Percentiles rank a stretch among this genome's conserved stretches.
Evolutionary conservation across 2,888 invertebrate genomes (phyloP).

Genomic region (Catocala nupta): DNA sequence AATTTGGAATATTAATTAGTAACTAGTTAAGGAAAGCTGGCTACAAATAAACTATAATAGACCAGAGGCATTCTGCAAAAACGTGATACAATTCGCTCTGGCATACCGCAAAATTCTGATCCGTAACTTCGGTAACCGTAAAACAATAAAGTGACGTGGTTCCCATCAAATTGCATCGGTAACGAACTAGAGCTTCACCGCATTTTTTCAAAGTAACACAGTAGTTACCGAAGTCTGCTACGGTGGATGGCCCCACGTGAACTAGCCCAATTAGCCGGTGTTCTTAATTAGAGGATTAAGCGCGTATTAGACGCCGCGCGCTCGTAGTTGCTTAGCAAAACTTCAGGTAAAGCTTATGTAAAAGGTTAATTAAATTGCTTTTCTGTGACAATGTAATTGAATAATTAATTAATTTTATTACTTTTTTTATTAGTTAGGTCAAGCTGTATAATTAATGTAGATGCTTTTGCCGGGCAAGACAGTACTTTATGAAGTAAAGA

Average conservation of each 20-base stretch:
- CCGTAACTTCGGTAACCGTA: slow-evolving; percentile 51
- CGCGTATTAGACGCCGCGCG: slow-evolving; percentile 35
- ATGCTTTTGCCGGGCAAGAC: no score
- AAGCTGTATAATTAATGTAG: no score
- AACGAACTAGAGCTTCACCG: slow-evolving; percentile 59
- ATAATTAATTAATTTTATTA: no score
- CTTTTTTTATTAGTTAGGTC: no score
- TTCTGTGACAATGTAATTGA: no score
- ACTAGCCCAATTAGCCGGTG: slow-evolving; percentile 68
- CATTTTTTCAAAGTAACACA: slow-evolving; percentile 50
- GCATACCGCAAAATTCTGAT: slow-evolving; percentile 46
- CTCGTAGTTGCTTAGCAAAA: slow-evolving; percentile 6
- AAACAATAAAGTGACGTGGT: slow-evolving; percentile 36
- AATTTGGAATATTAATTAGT: not conserved
- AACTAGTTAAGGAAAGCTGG: slow-evolving; percentile 27
- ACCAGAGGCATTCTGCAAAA: slow-evolving; percentile 23
- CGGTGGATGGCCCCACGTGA: slow-evolving; percentile 65
- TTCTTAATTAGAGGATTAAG: slow-evolving; percentile 68
- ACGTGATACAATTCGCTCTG: slow-evolving; percentile 42
- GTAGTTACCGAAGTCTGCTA: slow-evolving; percentile 48
- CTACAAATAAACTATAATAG: slow-evolving; percentile 24
- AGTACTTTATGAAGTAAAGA: no score
- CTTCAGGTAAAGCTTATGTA: not conserved
- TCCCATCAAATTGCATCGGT: slow-evolving; percentile 60
- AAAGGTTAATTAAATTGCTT: no score